Percentiles rank a stretch among this genome's conserved stretches.
Evolutionary conservation across 2,797 vertebrate species (phyloP).

Genomic region (Pangasius mekongensis): DNA sequence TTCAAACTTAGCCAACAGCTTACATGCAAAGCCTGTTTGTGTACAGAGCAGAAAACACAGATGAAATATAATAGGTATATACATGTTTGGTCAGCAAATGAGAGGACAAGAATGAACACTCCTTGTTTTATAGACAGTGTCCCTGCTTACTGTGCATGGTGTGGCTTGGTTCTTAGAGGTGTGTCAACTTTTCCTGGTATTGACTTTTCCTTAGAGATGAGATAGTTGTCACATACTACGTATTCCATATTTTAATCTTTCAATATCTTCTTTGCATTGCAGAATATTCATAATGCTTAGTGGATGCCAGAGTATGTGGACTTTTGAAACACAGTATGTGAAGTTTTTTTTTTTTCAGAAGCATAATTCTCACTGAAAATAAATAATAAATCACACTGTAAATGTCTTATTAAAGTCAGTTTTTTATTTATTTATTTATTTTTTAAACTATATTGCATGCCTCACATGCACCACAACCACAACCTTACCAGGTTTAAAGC

Average conservation of each 20-base stretch:
- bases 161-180: constrained; percentile 17
- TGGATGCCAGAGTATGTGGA: not conserved
- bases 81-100: constrained; percentile 27
- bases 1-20: constrained; percentile 62
- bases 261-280: not conserved
- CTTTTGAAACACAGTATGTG: not conserved
- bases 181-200: not conserved
- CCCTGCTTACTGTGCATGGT: not conserved
- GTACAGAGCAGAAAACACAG: constrained; percentile 54
- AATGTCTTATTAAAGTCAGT: not conserved
- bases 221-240: constrained; percentile 12
- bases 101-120: not conserved
- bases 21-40: constrained; percentile 62
- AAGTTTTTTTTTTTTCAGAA: not conserved
- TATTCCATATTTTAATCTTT: constrained; percentile 29
- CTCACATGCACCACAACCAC: not conserved
- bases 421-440: not conserved
- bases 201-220: not conserved
- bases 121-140: constrained; percentile 35
- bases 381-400: no score
- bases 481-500: not conserved
- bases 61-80: not conserved
- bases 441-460: not conserved
- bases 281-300: not conserved
- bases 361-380: not conserved